Conservation (phyloP, 2,113 vertebrate genomes). For the Hoplias malabaricus region DNA sequence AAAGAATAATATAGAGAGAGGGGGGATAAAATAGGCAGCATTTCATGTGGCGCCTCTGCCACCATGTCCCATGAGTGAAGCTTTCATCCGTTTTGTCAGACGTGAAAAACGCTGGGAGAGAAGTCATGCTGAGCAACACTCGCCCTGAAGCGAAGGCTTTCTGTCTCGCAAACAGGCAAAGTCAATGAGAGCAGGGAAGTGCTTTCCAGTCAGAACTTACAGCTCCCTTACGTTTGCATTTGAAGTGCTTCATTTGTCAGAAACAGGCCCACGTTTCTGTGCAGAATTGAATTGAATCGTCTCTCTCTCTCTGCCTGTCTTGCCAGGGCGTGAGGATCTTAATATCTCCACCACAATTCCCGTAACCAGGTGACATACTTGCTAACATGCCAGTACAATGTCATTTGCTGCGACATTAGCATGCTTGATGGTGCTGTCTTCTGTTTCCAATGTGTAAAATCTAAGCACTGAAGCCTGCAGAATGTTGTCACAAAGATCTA, state of each 20-base stretch:
- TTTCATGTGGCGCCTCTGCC: neutral
- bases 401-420: neutral
- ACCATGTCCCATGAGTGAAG: neutral
- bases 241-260: conserved; percentile 24
- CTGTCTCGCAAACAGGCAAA: conserved; percentile 25
- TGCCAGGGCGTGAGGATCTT: neutral
- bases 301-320: neutral
- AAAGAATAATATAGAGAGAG: neutral
- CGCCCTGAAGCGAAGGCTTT: conserved; percentile 30
- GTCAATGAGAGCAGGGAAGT: neutral
- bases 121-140: conserved; percentile 23
- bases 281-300: conserved; percentile 16
- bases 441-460: neutral
- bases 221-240: neutral
- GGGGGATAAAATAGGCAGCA: conserved; percentile 1
- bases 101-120: neutral
- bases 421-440: neutral
- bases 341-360: conserved; percentile 10
- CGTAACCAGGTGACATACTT: neutral
- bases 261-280: conserved; percentile 12
- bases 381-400: neutral
- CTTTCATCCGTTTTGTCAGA: conserved; percentile 32
- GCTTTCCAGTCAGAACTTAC: conserved; percentile 19
- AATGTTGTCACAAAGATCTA: conserved; percentile 6
- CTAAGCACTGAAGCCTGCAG: neutral